These are phyloP conservation scores for Drosophila lini DNA, from an alignment of 1,140 invertebrate genomes.

Conservation along the genomic window DNA sequence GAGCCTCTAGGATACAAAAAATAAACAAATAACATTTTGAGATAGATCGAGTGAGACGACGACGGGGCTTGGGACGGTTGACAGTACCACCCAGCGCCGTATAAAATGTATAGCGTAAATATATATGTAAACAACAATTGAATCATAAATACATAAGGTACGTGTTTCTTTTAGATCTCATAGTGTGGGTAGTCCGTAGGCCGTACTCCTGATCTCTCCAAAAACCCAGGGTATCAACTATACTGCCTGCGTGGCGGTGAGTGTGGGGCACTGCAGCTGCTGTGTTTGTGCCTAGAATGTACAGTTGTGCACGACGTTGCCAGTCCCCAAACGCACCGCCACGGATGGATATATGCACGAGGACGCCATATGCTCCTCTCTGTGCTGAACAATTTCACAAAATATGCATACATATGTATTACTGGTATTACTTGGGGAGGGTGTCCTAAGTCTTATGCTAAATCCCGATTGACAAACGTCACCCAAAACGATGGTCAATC, in stretches of 20 bases:
- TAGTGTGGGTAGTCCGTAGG: conserved; percentile 7
- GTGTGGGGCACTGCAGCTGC: conserved; percentile 15
- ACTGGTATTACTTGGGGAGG: not conserved
- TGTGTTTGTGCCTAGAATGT: conserved; percentile 50
- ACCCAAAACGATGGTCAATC: conserved; percentile 61
- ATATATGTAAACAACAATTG: conserved; percentile 46
- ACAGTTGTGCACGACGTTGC: conserved; percentile 47
- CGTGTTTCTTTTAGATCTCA: conserved; percentile 10
- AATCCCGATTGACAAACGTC: conserved; percentile 48
- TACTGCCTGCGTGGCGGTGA: conserved; percentile 1
- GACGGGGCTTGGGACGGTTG: conserved; percentile 12
- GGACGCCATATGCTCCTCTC: not conserved
- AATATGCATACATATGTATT: conserved; percentile 39
- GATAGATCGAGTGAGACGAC: conserved; percentile 26
- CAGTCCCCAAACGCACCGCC: conserved; percentile 20
- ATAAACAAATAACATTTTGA: conserved; percentile 58
- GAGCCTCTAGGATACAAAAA: conserved; percentile 61
- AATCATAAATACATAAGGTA: conserved; percentile 51
- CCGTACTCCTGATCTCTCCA: conserved; percentile 22
- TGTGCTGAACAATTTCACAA: conserved; percentile 39
- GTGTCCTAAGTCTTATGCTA: conserved; percentile 9
- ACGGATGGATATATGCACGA: not conserved
- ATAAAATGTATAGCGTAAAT: conserved; percentile 51
- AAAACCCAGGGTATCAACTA: conserved; percentile 7
- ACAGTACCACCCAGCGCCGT: conserved; percentile 2